Base-by-base conservation (phyloP, 2,113 vertebrate species). In the Polyodon spathula region DNA sequence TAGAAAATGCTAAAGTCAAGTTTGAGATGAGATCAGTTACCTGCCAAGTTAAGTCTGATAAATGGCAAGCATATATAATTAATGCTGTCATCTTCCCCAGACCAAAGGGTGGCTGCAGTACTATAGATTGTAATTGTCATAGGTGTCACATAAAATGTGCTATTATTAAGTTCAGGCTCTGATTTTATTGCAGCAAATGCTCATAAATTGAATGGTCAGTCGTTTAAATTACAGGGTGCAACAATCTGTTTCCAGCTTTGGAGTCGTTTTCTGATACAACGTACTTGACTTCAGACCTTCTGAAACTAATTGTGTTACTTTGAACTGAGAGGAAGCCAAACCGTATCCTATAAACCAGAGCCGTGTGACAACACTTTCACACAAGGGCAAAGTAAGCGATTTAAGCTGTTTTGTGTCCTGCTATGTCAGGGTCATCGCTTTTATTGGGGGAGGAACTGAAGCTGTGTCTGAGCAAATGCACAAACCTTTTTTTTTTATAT, bases 111-210 rank as follows among this genome's bases (percentile, higher is more conserved):
- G 69, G 76, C 76, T 80, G 80, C 71, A 64, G 81, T 85, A 86
- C 86, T 78, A 72, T 85, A 89, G 86, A 90, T 88, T 89, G 87
- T 87, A 92, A 88, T 89, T 91, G 89, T 89, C 88, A 90, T 83
- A 73, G 63, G 85, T 92, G 88, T 88, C 89, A 89, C 81, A 90
- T 89, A 88, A 90, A 90, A 90, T 88, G 87, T 88, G 84, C 82
- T 86, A 82, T 88, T 90, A 90, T 90, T 90, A 89, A 90, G 86
- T 89, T 87, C 84, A 79, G 77, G 74, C 83, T 85, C 83, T n/a
- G 83, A 85, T 89, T 91, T 93, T 89, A 89, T 88, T 83, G 81
- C 86, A 71, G 61, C 64, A 72, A 87, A 83, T 81, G 78, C 79
- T 86, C 83, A 84, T 91, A 92, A 90, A 89, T 90, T 88, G 89